Evolutionary conservation across 2,888 invertebrate species (phyloP), one percentile per base, ranked within the genome.

Genomic region (Pseudeuparius sepicola): DNA sequence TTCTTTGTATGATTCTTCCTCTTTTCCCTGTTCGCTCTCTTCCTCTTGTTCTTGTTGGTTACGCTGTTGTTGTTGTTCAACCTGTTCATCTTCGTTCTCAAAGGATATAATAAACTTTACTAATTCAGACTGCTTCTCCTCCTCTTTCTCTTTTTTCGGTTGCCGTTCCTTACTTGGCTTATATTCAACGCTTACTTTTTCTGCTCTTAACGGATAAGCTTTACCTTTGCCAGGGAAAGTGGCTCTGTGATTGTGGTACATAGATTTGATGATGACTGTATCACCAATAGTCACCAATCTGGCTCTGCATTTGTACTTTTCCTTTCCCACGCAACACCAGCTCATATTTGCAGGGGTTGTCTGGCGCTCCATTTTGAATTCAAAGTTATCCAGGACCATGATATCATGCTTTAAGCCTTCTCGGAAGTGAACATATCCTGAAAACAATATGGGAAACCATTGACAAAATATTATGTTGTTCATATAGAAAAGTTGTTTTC

Each of bases 271-370:
- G 12, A 43, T 31, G 3, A 47, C 37, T 25, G 36, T 42, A 24
- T 34, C 31, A 5, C 33, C 36, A 16, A 27, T 34, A 6, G 45
- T 41, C 2, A 42, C 41, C 7, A 51, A 10, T 5, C 54, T 46
- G 7, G 51, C 47, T 41, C 47, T 54, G 37, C 56, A 56, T 34
- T 48, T 53, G 11, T 31, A 31, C 18, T 39, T 49, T 14, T 46
- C 44, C 29, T 53, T 55, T 9, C 36, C 39, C 9, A 40, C 34
- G 31, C 56, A 56, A 32, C 49, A 45, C 54, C 54, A 56, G 20
- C 42, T 44, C 23, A 41, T 46, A 7, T 44, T 40, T 4, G 46
- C 47, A 2, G 40, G 37, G 5, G 42, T 44, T 4, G 41, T 45
- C 14, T 37, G 40, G 18, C 43, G 42, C 23, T 50, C 46, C 13